Evolutionary conservation across 2,888 invertebrate genomes (phyloP).

Genomic region (Diaprepes abbreviatus): DNA sequence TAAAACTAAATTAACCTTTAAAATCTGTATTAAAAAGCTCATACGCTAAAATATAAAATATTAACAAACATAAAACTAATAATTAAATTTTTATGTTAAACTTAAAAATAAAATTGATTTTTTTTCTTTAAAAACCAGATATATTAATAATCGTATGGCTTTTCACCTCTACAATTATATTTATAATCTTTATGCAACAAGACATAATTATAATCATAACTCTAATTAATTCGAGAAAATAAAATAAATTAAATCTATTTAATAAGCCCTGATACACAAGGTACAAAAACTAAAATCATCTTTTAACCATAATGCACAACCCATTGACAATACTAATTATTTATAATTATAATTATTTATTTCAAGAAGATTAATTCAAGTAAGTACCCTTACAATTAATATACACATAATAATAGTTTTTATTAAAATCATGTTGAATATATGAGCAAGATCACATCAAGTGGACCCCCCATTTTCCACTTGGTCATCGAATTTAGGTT

Average conservation of each 20-base stretch:
- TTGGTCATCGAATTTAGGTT: too few species aligned
- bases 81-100: conserved; percentile 69
- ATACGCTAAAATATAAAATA: conserved; percentile 39
- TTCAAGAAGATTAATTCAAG: too few species aligned
- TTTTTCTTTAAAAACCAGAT: conserved; percentile 73
- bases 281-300: conserved; percentile 76
- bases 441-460: too few species aligned
- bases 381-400: too few species aligned
- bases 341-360: too few species aligned
- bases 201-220: conserved; percentile 73
- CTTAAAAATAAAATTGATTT: conserved; percentile 28
- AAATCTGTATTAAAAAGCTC: conserved; percentile 46
- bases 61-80: conserved; percentile 12
- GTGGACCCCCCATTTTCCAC: too few species aligned
- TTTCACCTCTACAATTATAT: conserved; percentile 75
- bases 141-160: conserved; percentile 77
- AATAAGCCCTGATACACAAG: conserved; percentile 82
- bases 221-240: conserved; percentile 76
- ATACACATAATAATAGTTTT: too few species aligned
- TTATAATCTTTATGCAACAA: conserved; percentile 74
- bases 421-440: conserved; percentile 60
- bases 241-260: conserved; percentile 62
- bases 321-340: conserved; percentile 72
- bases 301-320: too few species aligned
- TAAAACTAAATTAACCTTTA: conserved; percentile 54